Evolutionary conservation across 2,888 invertebrate genomes (phyloP), one percentile per base, ranked within the genome.

Genomic region (Aricia artaxerxes): DNA sequence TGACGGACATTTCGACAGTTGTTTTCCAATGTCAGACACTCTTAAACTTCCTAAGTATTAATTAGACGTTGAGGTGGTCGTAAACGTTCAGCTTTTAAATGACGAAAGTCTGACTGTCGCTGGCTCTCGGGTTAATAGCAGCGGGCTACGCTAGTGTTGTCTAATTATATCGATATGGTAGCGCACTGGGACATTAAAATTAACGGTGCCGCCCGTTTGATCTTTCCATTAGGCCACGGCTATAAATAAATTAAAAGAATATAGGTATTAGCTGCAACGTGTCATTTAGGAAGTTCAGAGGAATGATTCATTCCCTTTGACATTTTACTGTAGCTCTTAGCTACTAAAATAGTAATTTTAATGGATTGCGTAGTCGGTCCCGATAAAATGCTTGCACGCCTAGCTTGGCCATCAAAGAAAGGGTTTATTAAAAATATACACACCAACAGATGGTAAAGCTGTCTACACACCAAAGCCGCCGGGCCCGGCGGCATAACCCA

Each of bases 141-240:
- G 57, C 57, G 57, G 4, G 57, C 57, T 88, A 87, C 88, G 85
- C 86, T 85, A 89, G 90, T 88, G 87, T 90, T 90, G 87, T 86
- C 93, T 93, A 94, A 93, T 94, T 93, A 94, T 94, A 93, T 91
- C 92, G 76, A 75, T 49, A 44, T 90, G 92, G 88, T 92, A 87
- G 88, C 82, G 91, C 92, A 92, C 89, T 85, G 91, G 91, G 93
- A 92, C 93, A 93, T 93, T 93, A 94, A 94, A 93, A 93, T 93
- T 92, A 93, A 93, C 93, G 92, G 89, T 89, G 87, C 88, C 87
- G 85, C 86, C 87, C 93, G 89, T 94, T 94, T 94, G 94, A 94
- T 94, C 94, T 94, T 94, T 93, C 92, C 93, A 93, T 93, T 93
- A 94, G 91, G 88, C 88, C 88, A 88, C 84, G 85, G 85, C 92